Evolutionary conservation across 2,113 vertebrate species (phyloP), one percentile per base, ranked within the genome.

Genomic region (Tachycineta bicolor): DNA sequence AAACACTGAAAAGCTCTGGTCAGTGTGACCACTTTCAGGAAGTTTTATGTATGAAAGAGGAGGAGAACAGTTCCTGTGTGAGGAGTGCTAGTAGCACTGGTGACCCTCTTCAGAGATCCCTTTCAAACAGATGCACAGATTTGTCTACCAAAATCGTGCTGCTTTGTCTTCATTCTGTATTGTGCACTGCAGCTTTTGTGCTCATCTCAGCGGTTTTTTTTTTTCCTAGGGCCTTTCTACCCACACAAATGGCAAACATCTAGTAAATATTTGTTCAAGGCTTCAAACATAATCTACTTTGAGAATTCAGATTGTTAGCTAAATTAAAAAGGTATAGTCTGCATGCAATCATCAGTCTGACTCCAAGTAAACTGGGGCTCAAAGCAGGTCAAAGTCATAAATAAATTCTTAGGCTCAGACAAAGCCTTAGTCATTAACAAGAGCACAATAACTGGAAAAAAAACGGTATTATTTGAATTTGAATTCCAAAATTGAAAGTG

Each of bases 221-320:
- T 69, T 37, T 56, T 71, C 11, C 67, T 33, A 31, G 39, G 55
- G 47, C 43, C 49, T 71, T 77, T 77, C 84, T 63, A 63, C 33
- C n/a, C 75, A 55, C 33, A 67, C 39, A 83, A 86, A 73, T 19
- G 19, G 47, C 75, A 86, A 92, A 69, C 24, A 39, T 67, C 56
- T 69, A 80, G 55, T 71, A 93, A 93, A 80, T 76, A 86, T 77
- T 88, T 93, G 43, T 69, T 62, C 58, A 96, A 80, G 52, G 41
- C 63, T 86, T 93, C 75, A 77, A 44, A 41, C 64, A 44, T 26
- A 73, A 70, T 34, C 64, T 74, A 39, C 25, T 70, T 76, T 31
- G 62, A 67, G 53, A 94, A 74, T 41, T 69, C 29, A 73, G 58
- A 50, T 9, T 49, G 41, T 62, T 71, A 68, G 58, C 46, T 65